Percentiles rank a stretch among this genome's conserved stretches.
Evolutionary conservation across 2,888 invertebrate species (phyloP).

Genomic region (Sarcophaga rosellei): DNA sequence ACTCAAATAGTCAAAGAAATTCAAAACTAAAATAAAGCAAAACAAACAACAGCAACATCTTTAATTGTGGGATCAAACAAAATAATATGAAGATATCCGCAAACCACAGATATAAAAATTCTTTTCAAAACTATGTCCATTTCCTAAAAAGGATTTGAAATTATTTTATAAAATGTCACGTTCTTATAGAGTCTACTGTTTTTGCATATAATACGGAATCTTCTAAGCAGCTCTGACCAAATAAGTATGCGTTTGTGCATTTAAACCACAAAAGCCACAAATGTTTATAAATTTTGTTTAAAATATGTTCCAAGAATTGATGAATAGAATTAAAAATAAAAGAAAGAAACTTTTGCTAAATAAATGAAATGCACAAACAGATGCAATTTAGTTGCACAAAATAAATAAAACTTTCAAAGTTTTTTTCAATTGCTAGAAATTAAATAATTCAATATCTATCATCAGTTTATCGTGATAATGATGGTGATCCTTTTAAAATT

Average conservation of each 20-base stretch:
- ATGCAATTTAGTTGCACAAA: background rate
- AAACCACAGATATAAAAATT: too few species aligned
- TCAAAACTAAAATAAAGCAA: constrained; percentile 46
- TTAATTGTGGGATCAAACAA: too few species aligned
- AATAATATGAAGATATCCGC: too few species aligned
- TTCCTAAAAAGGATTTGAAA: background rate
- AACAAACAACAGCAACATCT: background rate
- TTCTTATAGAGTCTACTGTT: background rate
- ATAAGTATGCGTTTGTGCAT: background rate
- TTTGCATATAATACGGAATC: background rate
- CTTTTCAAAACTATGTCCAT: background rate
- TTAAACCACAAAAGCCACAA: constrained; percentile 24
- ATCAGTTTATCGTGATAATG: too few species aligned
- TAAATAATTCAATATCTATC: too few species aligned
- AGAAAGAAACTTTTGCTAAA: constrained; percentile 8
- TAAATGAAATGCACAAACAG: constrained; percentile 22
- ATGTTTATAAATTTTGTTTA: constrained; percentile 21
- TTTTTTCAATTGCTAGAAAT: too few species aligned
- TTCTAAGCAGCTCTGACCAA: background rate
- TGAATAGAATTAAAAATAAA: background rate
- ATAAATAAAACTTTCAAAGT: background rate
- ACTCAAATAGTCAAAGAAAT: constrained; percentile 33
- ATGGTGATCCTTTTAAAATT: too few species aligned
- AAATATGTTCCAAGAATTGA: background rate
- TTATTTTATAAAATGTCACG: background rate